A percentile compares a stretch with the other conserved stretches of the same genome.
These are phyloP conservation scores for Forficula auricularia DNA, from an alignment of 1,140 invertebrate genomes.

Conservation along the genomic window DNA sequence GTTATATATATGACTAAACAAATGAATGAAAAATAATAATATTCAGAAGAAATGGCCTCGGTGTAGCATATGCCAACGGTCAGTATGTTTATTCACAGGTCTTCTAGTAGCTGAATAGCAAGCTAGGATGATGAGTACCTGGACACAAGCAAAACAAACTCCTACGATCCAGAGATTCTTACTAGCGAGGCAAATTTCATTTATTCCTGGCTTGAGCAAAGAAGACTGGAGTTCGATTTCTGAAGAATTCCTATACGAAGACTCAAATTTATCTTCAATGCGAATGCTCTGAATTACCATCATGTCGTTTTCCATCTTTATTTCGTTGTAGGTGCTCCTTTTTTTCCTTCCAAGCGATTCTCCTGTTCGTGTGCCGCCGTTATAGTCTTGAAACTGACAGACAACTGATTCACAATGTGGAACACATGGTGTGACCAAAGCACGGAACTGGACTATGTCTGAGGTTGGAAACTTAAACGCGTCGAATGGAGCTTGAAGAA, in stretches of 20 bases:
- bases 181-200: no score
- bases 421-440: conserved; percentile 33
- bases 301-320: conserved; percentile 17
- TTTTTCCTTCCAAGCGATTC: conserved; percentile 27
- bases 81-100: no score
- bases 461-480: conserved; percentile 38
- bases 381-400: conserved; percentile 27
- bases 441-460: conserved; percentile 35
- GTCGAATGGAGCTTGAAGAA: conserved; percentile 32
- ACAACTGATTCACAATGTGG: conserved; percentile 30
- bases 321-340: conserved; percentile 11
- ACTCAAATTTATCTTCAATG: conserved; percentile 33
- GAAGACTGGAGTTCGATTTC: no score
- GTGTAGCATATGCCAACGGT: no score
- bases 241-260: conserved; percentile 7
- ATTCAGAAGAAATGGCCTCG: no score
- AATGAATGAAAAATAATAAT: no score
- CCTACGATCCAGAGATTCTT: no score
- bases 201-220: no score
- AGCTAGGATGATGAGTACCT: no score
- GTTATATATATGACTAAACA: no score
- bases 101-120: no score
- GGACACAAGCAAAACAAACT: no score
- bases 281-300: conserved; percentile 30
- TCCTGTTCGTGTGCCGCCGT: conserved; percentile 22